Evolutionary conservation across 2,113 vertebrate genomes (phyloP).

Genomic region (Pterocles orientalis): DNA sequence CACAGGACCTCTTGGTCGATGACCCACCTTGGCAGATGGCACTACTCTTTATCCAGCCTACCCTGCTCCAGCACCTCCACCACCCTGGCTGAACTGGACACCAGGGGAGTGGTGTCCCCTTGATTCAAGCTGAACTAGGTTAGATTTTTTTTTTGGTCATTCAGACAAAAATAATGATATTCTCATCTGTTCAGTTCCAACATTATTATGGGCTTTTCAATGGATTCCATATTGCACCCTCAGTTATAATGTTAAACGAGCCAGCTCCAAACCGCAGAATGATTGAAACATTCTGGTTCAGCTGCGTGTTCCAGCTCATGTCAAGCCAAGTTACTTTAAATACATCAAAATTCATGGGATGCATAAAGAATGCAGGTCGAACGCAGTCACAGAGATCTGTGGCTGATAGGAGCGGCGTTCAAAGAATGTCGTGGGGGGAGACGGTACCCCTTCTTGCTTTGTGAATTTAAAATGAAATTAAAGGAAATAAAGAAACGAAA

Average conservation of each 20-base stretch:
- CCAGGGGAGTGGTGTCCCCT: neutral
- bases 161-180: neutral
- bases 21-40: too few species aligned
- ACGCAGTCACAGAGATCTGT: neutral
- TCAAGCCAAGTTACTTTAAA: constrained; percentile 19
- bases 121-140: neutral
- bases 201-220: neutral
- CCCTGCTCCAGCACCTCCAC: neutral
- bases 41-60: neutral
- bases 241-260: neutral
- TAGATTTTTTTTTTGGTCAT: neutral
- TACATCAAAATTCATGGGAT: constrained; percentile 14
- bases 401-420: neutral
- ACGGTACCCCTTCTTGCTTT: neutral
- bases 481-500: neutral
- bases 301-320: neutral
- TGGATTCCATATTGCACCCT: neutral
- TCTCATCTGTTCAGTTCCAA: neutral
- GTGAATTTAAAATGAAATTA: neutral
- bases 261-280: neutral
- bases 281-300: constrained; percentile 34
- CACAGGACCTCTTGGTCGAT: neutral
- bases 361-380: constrained; percentile 3
- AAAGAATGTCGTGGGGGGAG: neutral
- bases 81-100: neutral